These are phyloP conservation scores for Plutomurus gul DNA, from an alignment of 1,140 invertebrate species.

Conservation along the genomic window DNA sequence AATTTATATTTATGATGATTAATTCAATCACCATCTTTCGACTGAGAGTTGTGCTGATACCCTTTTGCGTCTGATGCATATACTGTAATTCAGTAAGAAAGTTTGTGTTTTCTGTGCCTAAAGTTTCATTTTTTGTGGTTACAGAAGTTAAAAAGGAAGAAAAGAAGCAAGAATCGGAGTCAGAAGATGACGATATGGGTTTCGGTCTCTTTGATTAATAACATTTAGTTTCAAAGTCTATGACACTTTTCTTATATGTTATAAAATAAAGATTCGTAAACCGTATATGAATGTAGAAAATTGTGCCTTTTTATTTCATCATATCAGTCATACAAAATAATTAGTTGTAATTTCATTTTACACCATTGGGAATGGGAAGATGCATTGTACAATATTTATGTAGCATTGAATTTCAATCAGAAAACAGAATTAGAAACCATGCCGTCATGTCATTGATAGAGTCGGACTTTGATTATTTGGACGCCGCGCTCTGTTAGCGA, in stretches of 20 bases:
- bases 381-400: too few species aligned
- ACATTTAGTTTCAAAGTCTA: conserved; percentile 11
- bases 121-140: conserved; percentile 53
- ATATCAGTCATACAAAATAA: too few species aligned
- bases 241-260: conserved; percentile 16
- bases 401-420: too few species aligned
- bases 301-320: neutral
- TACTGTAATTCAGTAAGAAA: neutral
- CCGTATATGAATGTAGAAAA: neutral
- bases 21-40: conserved; percentile 54
- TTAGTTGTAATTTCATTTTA: too few species aligned
- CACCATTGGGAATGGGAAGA: too few species aligned
- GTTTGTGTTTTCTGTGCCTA: neutral
- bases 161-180: conserved; percentile 56
- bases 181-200: conserved; percentile 58
- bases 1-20: conserved; percentile 33
- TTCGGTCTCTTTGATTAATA: conserved; percentile 57
- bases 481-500: too few species aligned
- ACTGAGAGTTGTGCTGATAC: conserved; percentile 47
- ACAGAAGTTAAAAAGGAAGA: conserved; percentile 58
- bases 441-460: too few species aligned
- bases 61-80: conserved; percentile 41
- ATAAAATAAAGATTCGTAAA: conserved; percentile 18
- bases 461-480: too few species aligned
- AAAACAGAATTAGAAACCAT: too few species aligned